Evolutionary conservation across 2,888 invertebrate genomes (phyloP), one percentile per base, ranked within the genome.

Genomic region (Ptilodon capucinus): DNA sequence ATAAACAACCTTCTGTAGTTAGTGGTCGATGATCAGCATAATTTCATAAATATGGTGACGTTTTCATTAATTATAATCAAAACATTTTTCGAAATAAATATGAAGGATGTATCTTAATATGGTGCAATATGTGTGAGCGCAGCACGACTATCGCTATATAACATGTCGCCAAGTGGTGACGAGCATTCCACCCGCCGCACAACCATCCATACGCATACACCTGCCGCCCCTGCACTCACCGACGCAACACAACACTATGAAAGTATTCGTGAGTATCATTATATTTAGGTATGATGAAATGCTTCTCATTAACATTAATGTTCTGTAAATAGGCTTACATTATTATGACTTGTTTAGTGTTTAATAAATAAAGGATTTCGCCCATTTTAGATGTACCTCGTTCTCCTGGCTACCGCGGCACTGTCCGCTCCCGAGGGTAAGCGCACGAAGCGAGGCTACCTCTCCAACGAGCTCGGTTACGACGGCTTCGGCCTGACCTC

Each of bases 371-470:
- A n/a, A n/a, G n/a, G n/a, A n/a, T n/a, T n/a, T n/a, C n/a, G n/a
- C n/a, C n/a, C 36, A 18, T 36, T 36, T 0, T 55, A 80, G 80
- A 47, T 64, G 44, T 78, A 71, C 50, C 47, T 76, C 7, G 64
- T 65, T 42, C 56, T 80, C 14, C 46, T 79, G 28, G 70, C 59
- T 21, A 72, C 64, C 4, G 62, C 64, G 14, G 71, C 71, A 6
- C 46, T 71, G 45, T 78, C 65, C 5, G 64, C 64, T 1, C 67
- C 74, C 17, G 60, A 46, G 3, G 59, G 52, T 40, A 67, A 67
- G 58, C 77, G 79, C 8, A 76, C 71, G 52, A 79, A 76, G 62
- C 79, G 79, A 30, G 69, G 74, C 34, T 64, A 40, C 57, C 56
- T 66, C 9, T 46, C 52, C 48, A 44, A 50, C 48, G 44, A 54